Percentiles rank a stretch among this genome's conserved stretches.
phyloP scores from a whole-genome alignment of 2,888 invertebrate species.

The Frankliniella intonsa region DNA sequence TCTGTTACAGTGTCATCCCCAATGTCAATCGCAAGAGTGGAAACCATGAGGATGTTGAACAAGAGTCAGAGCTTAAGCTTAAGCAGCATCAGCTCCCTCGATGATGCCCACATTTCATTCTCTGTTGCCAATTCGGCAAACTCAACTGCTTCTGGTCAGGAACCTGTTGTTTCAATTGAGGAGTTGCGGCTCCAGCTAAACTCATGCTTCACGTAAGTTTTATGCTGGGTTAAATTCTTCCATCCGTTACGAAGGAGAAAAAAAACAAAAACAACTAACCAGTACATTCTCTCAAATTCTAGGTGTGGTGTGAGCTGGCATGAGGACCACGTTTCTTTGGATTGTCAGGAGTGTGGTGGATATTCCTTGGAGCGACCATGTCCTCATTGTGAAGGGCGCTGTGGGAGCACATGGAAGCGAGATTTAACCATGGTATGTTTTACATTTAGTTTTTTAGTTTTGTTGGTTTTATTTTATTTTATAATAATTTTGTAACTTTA shows the following conservation, averaged over 20 bases:
- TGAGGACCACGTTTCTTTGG: slow-evolving; percentile 69
- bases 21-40: slow-evolving; percentile 38
- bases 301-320: slow-evolving; percentile 77
- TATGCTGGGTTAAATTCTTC: background rate
- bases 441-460: slow-evolving; percentile 19
- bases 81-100: slow-evolving; percentile 40
- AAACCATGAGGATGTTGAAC: slow-evolving; percentile 35
- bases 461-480: slow-evolving; percentile 26
- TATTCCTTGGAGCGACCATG: slow-evolving; percentile 72
- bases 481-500: slow-evolving; percentile 33
- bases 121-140: slow-evolving; percentile 34
- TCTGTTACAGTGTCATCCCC: slow-evolving; percentile 37
- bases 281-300: slow-evolving; percentile 37
- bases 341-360: slow-evolving; percentile 75
- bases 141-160: slow-evolving; percentile 32
- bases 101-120: slow-evolving; percentile 39
- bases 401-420: slow-evolving; percentile 66
- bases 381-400: slow-evolving; percentile 68
- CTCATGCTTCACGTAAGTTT: slow-evolving; percentile 63
- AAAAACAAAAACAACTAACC: no score
- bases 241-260: background rate
- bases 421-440: slow-evolving; percentile 68
- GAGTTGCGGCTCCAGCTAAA: slow-evolving; percentile 65
- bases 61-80: slow-evolving; percentile 38
- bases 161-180: slow-evolving; percentile 57